These are phyloP conservation scores for Eretmochelys imbricata DNA, from an alignment of 2,113 vertebrate genomes.

Conservation along the genomic window DNA sequence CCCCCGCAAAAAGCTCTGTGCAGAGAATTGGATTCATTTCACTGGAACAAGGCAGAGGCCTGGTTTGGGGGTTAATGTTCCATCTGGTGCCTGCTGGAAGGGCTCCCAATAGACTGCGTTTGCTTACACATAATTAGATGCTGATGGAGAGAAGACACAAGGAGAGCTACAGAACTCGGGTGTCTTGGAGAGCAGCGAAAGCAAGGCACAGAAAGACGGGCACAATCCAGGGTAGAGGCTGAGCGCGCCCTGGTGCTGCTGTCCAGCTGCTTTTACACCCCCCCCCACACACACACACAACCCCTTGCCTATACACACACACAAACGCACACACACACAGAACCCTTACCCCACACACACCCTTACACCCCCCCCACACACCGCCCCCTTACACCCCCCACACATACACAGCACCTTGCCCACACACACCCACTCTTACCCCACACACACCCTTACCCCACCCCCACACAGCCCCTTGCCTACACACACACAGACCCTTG, in stretches of 20 bases:
- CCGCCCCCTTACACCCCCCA: not conserved
- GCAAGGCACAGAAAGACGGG: too few relatives aligned
- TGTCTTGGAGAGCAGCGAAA: not conserved
- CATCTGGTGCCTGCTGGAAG: constrained; percentile 2
- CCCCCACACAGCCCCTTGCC: too few relatives aligned
- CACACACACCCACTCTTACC: not conserved
- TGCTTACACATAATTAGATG: not conserved
- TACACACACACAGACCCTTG: too few relatives aligned
- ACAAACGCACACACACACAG: not conserved
- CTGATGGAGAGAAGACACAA: not conserved
- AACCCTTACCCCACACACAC: too few relatives aligned
- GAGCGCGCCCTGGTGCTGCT: not conserved
- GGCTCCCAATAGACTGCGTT: not conserved
- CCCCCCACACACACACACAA: not conserved
- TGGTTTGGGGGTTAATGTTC: not conserved
- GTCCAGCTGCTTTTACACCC: not conserved
- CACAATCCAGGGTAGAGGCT: not conserved
- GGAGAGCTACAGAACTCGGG: not conserved
- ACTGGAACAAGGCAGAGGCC: not conserved
- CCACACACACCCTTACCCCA: not conserved
- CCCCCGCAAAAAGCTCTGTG: not conserved
- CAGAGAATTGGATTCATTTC: not conserved
- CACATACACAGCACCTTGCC: not conserved
- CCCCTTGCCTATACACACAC: not conserved
- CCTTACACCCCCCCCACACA: not conserved